A percentile compares a stretch with the other conserved stretches of the same genome.
These are phyloP conservation scores for Ophioderma brevispina DNA, from an alignment of 35 echinoderm and acorn worm genomes.

Conservation along the genomic window DNA sequence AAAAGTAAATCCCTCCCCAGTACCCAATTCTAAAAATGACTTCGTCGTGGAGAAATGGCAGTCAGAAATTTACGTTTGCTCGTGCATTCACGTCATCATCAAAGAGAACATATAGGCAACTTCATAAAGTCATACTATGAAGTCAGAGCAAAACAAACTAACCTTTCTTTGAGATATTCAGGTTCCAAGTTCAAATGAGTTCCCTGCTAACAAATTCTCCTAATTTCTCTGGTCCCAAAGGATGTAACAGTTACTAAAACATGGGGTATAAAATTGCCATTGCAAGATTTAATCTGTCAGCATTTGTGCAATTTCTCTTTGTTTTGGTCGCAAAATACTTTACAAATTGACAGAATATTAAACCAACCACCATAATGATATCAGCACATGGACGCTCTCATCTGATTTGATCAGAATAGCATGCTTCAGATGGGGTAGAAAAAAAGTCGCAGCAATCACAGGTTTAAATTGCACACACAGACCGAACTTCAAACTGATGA, in stretches of 20 bases:
- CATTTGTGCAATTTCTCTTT: background rate
- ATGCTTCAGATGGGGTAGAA: background rate
- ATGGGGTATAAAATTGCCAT: background rate
- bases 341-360: slow-evolving; percentile 2
- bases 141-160: no score
- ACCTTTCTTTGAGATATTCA: no score
- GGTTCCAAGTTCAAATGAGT: background rate
- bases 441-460: background rate
- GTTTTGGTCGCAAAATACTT: background rate
- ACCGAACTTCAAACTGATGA: background rate
- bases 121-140: no score
- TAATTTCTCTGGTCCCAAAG: background rate
- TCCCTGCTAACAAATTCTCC: background rate
- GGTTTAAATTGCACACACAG: background rate
- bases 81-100: no score
- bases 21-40: no score
- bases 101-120: no score
- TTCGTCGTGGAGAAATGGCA: background rate
- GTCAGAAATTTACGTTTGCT: no score
- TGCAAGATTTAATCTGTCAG: background rate
- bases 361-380: background rate
- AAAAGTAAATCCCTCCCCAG: no score
- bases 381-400: background rate
- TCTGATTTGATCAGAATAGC: background rate
- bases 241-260: background rate